phyloP scores from a whole-genome alignment of 2,888 invertebrate genomes.

The Chrysolina oricalcia region DNA sequence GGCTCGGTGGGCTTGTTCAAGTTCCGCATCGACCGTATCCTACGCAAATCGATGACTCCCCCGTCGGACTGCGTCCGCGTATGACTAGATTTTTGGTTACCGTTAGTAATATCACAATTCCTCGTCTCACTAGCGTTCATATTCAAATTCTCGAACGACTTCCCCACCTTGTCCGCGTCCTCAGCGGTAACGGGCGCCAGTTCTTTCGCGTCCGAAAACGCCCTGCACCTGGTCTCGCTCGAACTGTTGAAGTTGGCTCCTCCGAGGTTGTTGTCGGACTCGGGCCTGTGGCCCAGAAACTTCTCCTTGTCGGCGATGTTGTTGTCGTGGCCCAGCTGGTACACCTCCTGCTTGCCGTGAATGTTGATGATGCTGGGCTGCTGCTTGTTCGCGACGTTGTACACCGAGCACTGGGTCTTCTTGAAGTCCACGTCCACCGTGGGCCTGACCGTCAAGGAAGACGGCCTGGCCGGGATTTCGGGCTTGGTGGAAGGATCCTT shows the following conservation, averaged over 20 bases:
- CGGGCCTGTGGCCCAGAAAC: slow-evolving; percentile 66
- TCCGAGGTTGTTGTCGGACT: slow-evolving; percentile 32
- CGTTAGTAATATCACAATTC: slow-evolving; percentile 60
- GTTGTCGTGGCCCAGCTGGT: slow-evolving; percentile 68
- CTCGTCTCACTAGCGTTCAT: slow-evolving; percentile 62
- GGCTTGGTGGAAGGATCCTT: slow-evolving; percentile 75
- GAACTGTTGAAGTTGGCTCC: slow-evolving; percentile 24
- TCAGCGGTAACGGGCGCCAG: slow-evolving; percentile 22
- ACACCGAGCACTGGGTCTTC: slow-evolving; percentile 78
- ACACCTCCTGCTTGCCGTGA: slow-evolving; percentile 62
- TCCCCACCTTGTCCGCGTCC: slow-evolving; percentile 49
- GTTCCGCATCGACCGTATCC: slow-evolving; percentile 57
- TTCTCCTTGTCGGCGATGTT: slow-evolving; percentile 70
- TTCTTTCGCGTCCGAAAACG: slow-evolving; percentile 23
- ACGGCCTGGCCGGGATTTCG: slow-evolving; percentile 86
- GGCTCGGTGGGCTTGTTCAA: slow-evolving; percentile 70
- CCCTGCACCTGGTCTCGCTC: slow-evolving; percentile 19
- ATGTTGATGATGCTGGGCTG: slow-evolving; percentile 76
- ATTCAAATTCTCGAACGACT: slow-evolving; percentile 57
- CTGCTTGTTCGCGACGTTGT: slow-evolving; percentile 81
- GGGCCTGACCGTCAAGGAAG: slow-evolving; percentile 74
- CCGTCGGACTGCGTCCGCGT: slow-evolving; percentile 71
- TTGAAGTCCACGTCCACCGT: slow-evolving; percentile 70
- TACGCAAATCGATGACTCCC: slow-evolving; percentile 67
- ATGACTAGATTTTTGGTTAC: slow-evolving; percentile 66